These are phyloP conservation scores for Aphidius colemani DNA, from an alignment of 2,888 invertebrate species.

Conservation along the genomic window DNA sequence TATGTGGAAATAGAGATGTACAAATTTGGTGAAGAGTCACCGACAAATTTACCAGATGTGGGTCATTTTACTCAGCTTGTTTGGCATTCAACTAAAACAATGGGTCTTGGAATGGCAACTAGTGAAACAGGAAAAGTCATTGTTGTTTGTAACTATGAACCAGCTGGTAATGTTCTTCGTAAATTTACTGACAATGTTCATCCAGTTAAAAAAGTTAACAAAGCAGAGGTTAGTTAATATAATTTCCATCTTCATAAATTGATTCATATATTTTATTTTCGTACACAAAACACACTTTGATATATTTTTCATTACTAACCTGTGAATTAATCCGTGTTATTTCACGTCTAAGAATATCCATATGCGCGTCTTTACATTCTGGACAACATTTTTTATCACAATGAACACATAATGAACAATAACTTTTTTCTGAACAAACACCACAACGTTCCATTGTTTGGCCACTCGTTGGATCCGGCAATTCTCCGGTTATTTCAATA, in stretches of 20 bases:
- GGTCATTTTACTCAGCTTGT: conserved; percentile 67
- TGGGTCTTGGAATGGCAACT: conserved; percentile 63
- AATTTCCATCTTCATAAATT: too few relatives aligned
- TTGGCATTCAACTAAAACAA: conserved; percentile 62
- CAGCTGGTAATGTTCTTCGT: conserved; percentile 61
- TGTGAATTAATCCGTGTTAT: conserved; percentile 87
- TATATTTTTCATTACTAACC: conserved; percentile 51
- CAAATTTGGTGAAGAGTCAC: conserved; percentile 40
- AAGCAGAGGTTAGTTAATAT: too few relatives aligned
- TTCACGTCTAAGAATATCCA: conserved; percentile 92
- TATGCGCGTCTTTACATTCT: conserved; percentile 94
- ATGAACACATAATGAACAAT: conserved; percentile 87
- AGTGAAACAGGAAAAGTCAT: conserved; percentile 54
- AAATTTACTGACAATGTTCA: conserved; percentile 36
- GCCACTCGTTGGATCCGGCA: conserved; percentile 88
- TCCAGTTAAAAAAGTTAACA: too few relatives aligned
- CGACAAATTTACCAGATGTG: conserved; percentile 38
- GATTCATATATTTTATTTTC: too few relatives aligned
- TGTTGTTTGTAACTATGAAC: conserved; percentile 64
- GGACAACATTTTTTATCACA: conserved; percentile 97
- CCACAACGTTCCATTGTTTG: conserved; percentile 93
- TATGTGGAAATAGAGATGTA: conserved; percentile 46
- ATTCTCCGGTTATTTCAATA: conserved; percentile 88
- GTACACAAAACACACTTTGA: too few relatives aligned
- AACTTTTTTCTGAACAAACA: conserved; percentile 91